Percentiles rank a stretch among this genome's conserved stretches.
These are phyloP conservation scores for Dicycla oo DNA, from an alignment of 2,888 invertebrate species.

Conservation along the genomic window DNA sequence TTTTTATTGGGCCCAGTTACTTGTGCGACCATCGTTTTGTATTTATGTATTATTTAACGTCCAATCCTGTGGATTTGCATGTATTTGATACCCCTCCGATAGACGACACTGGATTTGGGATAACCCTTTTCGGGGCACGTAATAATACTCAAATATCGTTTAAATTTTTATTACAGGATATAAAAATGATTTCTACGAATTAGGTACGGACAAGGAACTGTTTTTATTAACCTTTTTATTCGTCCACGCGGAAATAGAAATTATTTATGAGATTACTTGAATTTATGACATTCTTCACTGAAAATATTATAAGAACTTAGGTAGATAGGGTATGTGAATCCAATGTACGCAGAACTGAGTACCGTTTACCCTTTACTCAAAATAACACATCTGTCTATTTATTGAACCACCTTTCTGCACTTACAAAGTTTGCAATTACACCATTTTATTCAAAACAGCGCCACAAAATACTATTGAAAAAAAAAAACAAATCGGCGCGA, in stretches of 20 bases:
- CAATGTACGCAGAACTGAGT: background rate
- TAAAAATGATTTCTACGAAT: constrained; percentile 72
- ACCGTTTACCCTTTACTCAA: background rate
- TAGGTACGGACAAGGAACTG: constrained; percentile 63
- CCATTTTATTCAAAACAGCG: constrained; percentile 59
- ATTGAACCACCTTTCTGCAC: constrained; percentile 34
- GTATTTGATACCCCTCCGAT: constrained; percentile 75
- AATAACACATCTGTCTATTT: background rate
- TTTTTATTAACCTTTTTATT: constrained; percentile 66
- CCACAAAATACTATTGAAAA: constrained; percentile 65
- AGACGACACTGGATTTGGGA: constrained; percentile 74
- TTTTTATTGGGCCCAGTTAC: constrained; percentile 82
- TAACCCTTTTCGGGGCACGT: constrained; percentile 74
- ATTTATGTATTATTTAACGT: constrained; percentile 88
- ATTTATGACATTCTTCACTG: constrained; percentile 23
- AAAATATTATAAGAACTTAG: constrained; percentile 1
- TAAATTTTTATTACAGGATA: constrained; percentile 73
- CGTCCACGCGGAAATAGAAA: constrained; percentile 46
- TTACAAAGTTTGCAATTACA: constrained; percentile 47
- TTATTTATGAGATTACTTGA: constrained; percentile 31
- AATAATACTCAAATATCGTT: constrained; percentile 73
- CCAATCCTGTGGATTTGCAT: constrained; percentile 82
- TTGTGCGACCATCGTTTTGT: constrained; percentile 75
- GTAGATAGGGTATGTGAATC: background rate
- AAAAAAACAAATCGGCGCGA: constrained; percentile 66